Evolutionary conservation across 2,888 invertebrate species (phyloP).

Genomic region (Lithophane socia): DNA sequence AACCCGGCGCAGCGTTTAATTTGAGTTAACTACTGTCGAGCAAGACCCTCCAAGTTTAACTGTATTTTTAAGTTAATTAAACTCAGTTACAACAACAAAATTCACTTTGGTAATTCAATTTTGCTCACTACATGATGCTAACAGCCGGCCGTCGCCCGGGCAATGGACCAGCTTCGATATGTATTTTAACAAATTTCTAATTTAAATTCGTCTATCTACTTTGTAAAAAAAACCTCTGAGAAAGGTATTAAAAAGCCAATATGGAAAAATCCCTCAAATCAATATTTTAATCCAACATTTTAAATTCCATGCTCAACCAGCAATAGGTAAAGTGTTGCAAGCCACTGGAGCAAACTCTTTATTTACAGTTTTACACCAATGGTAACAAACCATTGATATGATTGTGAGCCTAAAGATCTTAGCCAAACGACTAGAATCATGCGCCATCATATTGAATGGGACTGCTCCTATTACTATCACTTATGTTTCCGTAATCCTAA

Average conservation of each 20-base stretch:
- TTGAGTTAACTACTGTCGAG: conserved; percentile 56
- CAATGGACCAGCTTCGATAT: background rate
- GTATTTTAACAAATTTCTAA: conserved; percentile 1
- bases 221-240: no score
- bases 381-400: background rate
- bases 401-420: background rate
- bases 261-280: background rate
- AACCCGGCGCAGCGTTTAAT: conserved; percentile 48
- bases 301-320: background rate
- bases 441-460: background rate
- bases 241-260: background rate
- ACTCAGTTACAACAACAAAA: conserved; percentile 54
- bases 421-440: background rate
- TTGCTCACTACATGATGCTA: conserved; percentile 36
- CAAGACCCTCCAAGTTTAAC: conserved; percentile 54
- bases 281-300: background rate
- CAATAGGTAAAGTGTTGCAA: background rate
- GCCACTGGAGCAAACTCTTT: background rate
- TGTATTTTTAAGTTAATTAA: conserved; percentile 65
- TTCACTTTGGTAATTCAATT: conserved; percentile 53
- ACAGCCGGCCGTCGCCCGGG: background rate
- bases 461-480: background rate
- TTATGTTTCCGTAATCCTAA: conserved; percentile 41
- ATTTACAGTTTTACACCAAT: background rate
- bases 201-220: background rate